Evolutionary conservation across 2,888 invertebrate species (phyloP).

Genomic region (Lamproptera curius): DNA sequence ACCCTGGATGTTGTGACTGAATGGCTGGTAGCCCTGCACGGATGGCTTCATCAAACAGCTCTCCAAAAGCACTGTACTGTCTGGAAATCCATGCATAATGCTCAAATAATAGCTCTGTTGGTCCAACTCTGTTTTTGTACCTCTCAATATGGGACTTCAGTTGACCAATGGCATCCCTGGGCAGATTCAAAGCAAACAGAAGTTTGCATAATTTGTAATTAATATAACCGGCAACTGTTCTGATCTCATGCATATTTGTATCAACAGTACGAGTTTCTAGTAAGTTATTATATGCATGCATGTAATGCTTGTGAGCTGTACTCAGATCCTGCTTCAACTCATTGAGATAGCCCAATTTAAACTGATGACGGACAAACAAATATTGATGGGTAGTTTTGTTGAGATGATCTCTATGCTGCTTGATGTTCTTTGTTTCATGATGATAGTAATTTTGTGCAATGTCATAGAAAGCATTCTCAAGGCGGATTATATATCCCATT

Average conservation of each 20-base stretch:
- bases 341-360: slow-evolving; percentile 96
- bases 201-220: slow-evolving; percentile 97
- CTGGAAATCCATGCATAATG: slow-evolving; percentile 97
- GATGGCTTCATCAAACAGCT: slow-evolving; percentile 97
- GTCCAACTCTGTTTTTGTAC: slow-evolving; percentile 89
- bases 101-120: slow-evolving; percentile 92
- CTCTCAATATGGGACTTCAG: slow-evolving; percentile 94
- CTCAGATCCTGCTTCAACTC: slow-evolving; percentile 94
- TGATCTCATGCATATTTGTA: slow-evolving; percentile 94
- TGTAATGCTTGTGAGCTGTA: slow-evolving; percentile 91
- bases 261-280: slow-evolving; percentile 93
- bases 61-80: slow-evolving; percentile 94
- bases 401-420: slow-evolving; percentile 92
- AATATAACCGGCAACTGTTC: slow-evolving; percentile 95
- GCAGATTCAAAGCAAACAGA: slow-evolving; percentile 92
- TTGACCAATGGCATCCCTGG: slow-evolving; percentile 96
- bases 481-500: slow-evolving; percentile 83
- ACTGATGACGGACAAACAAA: slow-evolving; percentile 96
- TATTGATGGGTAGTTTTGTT: slow-evolving; percentile 95
- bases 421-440: slow-evolving; percentile 90
- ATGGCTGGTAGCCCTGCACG: slow-evolving; percentile 93
- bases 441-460: slow-evolving; percentile 95
- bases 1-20: slow-evolving; percentile 98
- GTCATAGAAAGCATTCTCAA: slow-evolving; percentile 96
- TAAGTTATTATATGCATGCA: slow-evolving; percentile 93